Evolutionary conservation across 2,797 vertebrate genomes (phyloP).

Genomic region (Enteromius afrohamiltoni): DNA sequence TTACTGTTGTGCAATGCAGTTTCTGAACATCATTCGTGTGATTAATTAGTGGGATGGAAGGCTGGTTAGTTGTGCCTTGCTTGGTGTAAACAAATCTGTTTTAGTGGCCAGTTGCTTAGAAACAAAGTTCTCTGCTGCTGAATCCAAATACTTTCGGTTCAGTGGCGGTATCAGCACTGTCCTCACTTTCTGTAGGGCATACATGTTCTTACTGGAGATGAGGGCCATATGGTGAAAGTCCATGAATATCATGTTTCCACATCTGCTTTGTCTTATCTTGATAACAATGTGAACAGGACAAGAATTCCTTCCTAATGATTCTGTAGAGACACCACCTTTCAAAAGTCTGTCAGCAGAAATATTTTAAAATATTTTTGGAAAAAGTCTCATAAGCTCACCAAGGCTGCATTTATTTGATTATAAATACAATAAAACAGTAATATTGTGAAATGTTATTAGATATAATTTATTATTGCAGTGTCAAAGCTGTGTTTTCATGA

Average conservation of each 20-base stretch:
- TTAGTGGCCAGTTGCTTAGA: constrained; percentile 24
- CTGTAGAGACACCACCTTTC: background rate
- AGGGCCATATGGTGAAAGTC: background rate
- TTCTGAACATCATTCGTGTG: constrained; percentile 25
- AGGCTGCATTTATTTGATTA: no score
- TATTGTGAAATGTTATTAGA: background rate
- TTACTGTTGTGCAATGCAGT: constrained; percentile 22
- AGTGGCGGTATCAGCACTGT: background rate
- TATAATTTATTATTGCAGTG: background rate
- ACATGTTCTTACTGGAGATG: constrained; percentile 1
- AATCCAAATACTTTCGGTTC: constrained; percentile 8
- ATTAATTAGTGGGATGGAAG: constrained; percentile 21
- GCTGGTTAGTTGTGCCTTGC: constrained; percentile 25
- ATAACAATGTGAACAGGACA: background rate
- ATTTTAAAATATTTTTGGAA: background rate
- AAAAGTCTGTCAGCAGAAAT: background rate
- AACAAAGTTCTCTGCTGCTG: constrained; percentile 17
- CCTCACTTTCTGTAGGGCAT: background rate
- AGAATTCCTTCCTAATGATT: background rate
- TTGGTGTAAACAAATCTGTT: constrained; percentile 17
- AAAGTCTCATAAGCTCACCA: background rate
- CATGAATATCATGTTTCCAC: background rate
- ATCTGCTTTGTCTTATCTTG: background rate
- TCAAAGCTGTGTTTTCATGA: background rate
- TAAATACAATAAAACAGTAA: background rate